phyloP scores from a whole-genome alignment of 2,113 vertebrate genomes.

The Myocastor coypus region DNA sequence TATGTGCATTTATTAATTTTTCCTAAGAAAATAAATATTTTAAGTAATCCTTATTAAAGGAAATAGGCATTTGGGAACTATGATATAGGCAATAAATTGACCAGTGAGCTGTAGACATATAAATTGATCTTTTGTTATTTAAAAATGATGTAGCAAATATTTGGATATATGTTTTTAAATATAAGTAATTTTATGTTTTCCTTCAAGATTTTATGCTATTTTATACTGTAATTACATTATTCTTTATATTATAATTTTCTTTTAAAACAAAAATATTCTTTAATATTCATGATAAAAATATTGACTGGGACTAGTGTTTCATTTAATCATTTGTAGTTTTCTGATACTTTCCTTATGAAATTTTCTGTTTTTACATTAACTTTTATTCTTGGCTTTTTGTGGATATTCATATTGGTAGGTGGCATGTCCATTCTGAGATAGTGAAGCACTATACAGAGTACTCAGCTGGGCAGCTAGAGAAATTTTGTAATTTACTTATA shows the following conservation, averaged over 20 bases:
- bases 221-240: not conserved
- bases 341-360: constrained; percentile 43
- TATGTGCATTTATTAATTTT: constrained; percentile 50
- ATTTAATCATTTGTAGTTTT: constrained; percentile 35
- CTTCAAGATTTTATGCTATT: constrained; percentile 46
- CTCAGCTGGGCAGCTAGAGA: constrained; percentile 52
- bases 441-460: not conserved
- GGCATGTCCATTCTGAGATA: constrained; percentile 5
- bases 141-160: constrained; percentile 55
- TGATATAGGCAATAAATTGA: constrained; percentile 45
- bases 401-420: not conserved
- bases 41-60: constrained; percentile 47
- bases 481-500: constrained; percentile 59
- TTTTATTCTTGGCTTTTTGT: constrained; percentile 39
- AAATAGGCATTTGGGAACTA: constrained; percentile 36
- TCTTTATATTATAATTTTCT: constrained; percentile 37
- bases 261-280: constrained; percentile 63
- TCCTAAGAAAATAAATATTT: constrained; percentile 48
- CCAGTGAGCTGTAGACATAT: constrained; percentile 11
- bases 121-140: constrained; percentile 57
- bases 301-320: not conserved
- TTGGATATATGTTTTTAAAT: constrained; percentile 50
- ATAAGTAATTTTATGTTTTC: constrained; percentile 5
- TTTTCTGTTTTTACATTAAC: constrained; percentile 35
- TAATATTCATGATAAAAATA: constrained; percentile 12